phyloP scores from a whole-genome alignment of 2,888 invertebrate species.

The Ornithoptera priamus region DNA sequence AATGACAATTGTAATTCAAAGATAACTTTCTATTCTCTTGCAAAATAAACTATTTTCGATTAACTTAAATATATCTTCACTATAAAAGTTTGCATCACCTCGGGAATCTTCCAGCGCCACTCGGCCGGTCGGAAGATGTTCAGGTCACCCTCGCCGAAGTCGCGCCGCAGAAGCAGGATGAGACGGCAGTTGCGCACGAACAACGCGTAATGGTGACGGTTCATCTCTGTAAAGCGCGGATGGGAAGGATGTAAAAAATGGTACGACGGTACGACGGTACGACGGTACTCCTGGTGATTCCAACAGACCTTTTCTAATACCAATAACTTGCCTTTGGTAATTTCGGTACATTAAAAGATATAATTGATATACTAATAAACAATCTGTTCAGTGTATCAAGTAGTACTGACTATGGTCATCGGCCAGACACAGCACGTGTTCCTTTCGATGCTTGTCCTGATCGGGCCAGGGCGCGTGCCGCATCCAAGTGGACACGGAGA shows the following conservation, averaged over 20 bases:
- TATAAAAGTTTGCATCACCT: not conserved
- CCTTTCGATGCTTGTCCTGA: conserved; percentile 94
- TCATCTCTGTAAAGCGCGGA: conserved; percentile 87
- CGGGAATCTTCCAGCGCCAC: conserved; percentile 96
- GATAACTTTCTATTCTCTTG: too few relatives aligned
- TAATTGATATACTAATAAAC: too few relatives aligned
- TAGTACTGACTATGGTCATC: conserved; percentile 94
- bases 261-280: too few relatives aligned
- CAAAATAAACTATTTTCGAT: too few relatives aligned
- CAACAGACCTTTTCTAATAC: too few relatives aligned
- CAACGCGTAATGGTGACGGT: conserved; percentile 98
- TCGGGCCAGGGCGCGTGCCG: conserved; percentile 90
- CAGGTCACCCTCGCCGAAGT: conserved; percentile 94
- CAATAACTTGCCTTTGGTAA: too few relatives aligned
- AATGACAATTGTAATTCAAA: too few relatives aligned
- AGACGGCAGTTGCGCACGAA: conserved; percentile 98
- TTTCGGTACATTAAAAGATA: too few relatives aligned
- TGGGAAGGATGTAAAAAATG: too few relatives aligned
- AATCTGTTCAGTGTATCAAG: not conserved
- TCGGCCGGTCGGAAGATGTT: conserved; percentile 98
- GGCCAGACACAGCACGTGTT: conserved; percentile 97
- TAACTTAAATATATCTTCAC: too few relatives aligned
- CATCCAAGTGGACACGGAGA: conserved; percentile 97
- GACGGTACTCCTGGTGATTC: too few relatives aligned
- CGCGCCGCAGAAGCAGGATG: conserved; percentile 93